Percentiles rank a stretch among this genome's conserved stretches.
Conservation (phyloP, 2,888 invertebrate genomes). For the Thumatha senex region DNA sequence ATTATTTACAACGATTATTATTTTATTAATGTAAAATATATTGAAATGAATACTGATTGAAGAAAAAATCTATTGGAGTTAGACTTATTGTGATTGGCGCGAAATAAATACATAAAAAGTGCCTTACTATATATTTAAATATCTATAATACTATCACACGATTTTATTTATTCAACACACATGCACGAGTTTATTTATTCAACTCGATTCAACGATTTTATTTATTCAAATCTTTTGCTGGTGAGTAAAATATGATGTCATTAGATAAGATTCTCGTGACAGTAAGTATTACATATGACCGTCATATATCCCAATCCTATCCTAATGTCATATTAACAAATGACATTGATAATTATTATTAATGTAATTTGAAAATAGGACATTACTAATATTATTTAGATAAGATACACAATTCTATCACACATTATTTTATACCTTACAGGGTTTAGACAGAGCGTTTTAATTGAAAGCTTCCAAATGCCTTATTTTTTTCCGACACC, state of each 20-base stretch:
- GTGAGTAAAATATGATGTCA: not conserved
- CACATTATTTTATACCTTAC: too few species aligned
- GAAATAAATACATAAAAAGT: constrained; percentile 42
- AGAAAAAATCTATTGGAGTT: constrained; percentile 53
- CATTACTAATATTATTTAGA: too few species aligned
- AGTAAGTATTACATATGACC: not conserved
- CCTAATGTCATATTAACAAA: constrained; percentile 3
- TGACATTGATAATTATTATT: constrained; percentile 1
- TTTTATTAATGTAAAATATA: constrained; percentile 37
- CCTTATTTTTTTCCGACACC: too few species aligned
- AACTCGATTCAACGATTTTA: too few species aligned
- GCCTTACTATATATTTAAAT: constrained; percentile 32
- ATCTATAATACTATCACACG: constrained; percentile 63
- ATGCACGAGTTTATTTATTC: too few species aligned
- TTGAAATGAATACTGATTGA: constrained; percentile 68
- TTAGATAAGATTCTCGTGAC: not conserved
- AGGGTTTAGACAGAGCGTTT: too few species aligned
- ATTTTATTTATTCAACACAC: constrained; percentile 38
- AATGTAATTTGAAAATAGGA: not conserved
- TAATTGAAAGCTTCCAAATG: too few species aligned
- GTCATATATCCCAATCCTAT: not conserved
- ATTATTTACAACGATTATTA: constrained; percentile 61
- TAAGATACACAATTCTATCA: too few species aligned
- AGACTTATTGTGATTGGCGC: constrained; percentile 31
- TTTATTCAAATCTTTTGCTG: constrained; percentile 17